Conservation (phyloP, 1,140 invertebrate genomes). For the Monomorium pharaonis region DNA sequence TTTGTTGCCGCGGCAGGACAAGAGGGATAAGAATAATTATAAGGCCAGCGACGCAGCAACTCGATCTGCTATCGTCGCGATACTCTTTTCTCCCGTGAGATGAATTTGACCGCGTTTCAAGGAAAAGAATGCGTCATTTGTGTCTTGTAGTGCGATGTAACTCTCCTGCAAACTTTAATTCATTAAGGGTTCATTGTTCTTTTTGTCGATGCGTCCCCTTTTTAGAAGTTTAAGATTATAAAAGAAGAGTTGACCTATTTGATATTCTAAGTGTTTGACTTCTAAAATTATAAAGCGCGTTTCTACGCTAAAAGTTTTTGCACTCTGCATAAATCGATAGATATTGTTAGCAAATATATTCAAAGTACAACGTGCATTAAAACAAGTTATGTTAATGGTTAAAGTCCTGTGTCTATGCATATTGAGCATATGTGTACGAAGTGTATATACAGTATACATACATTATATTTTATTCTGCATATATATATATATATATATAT, state of each 20-base stretch:
- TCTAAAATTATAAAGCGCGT: neutral
- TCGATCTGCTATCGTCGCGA: slow-evolving; percentile 10
- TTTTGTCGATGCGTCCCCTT: neutral
- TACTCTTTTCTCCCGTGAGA: slow-evolving; percentile 9
- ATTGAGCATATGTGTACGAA: neutral
- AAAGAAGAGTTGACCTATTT: slow-evolving; percentile 31
- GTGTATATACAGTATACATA: neutral
- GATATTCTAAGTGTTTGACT: neutral
- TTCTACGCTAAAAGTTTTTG: neutral
- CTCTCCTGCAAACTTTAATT: slow-evolving; percentile 49
- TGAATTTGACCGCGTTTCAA: slow-evolving; percentile 43
- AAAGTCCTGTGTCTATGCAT: neutral
- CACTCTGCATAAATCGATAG: neutral
- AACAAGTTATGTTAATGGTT: neutral
- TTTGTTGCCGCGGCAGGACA: slow-evolving; percentile 31
- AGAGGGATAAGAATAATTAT: slow-evolving; percentile 55
- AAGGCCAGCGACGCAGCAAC: neutral
- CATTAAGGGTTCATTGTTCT: slow-evolving; percentile 44
- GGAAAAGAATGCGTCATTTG: slow-evolving; percentile 46
- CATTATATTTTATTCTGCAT: neutral
- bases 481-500: neutral
- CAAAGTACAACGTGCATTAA: neutral
- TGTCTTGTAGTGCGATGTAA: slow-evolving; percentile 35
- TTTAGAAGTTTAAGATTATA: slow-evolving; percentile 17
- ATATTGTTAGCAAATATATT: slow-evolving; percentile 3